Base-by-base conservation (phyloP, 2,797 vertebrate genomes). In the Centropyge bicolor region DNA sequence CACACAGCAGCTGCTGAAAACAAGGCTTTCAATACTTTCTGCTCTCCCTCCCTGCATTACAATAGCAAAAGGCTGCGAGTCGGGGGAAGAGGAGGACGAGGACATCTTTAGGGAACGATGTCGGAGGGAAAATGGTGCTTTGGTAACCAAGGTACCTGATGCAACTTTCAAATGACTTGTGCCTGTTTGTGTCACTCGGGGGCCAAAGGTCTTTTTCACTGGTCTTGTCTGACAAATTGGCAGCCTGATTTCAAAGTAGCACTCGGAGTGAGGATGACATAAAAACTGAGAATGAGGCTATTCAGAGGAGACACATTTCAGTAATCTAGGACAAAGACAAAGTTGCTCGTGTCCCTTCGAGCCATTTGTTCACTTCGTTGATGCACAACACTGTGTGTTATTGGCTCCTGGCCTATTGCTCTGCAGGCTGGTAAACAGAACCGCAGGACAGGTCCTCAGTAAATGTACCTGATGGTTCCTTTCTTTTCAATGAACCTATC, bases 1-100 rank as follows among this genome's bases (percentile, higher is more conserved):
- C 87, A 91, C 86, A 86, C 84, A 86, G 85, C 92, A 93, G 89
- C 92, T 92, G 90, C 88, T 91, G 88, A 93, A 93, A 94, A 94
- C 91, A 94, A 90, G 88, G 80, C 86, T 86, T 88, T 86, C 84
- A 74, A 87, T 89, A 80, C 80, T 78, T 85, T 91, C 84, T 80
- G 52, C 78, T 89, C 68, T 84, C 24, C 78, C 76, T 79, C 62
- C 72, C 69, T 78, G 70, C 78, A 86, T 89, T 90, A 89, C 85
- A 93, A 91, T 86, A 83, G 89, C 76, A 87, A 91, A 89, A 84
- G 75, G 80, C 72, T 80, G 72, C 41, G 69, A 83, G 82, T 79
- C 78, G 76, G 81, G 55, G 69, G 68, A 55, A 60, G 65, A 74
- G 59, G 63, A 68, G 52, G 80, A 82, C 84, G 64, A 79, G 68